phyloP scores from a whole-genome alignment of 1,140 invertebrate genomes.

The Pseudoatta argentina region DNA sequence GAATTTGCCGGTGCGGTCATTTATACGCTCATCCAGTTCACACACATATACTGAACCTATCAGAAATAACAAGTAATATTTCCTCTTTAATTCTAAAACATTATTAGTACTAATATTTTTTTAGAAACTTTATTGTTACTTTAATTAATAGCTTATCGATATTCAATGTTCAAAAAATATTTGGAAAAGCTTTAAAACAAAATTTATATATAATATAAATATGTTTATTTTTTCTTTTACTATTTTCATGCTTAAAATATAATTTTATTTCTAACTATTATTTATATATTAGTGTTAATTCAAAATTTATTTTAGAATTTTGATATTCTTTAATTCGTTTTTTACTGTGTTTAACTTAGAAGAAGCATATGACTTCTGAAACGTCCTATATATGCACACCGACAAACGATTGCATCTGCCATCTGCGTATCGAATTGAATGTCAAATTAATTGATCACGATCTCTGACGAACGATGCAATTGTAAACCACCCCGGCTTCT shows the following conservation, averaged over 20 bases:
- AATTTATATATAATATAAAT: not conserved
- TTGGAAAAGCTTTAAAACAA: not conserved
- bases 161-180: not conserved
- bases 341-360: not conserved
- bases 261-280: not conserved
- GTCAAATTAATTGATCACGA: slow-evolving; percentile 71
- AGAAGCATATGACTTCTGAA: not conserved
- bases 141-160: not conserved
- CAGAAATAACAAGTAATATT: slow-evolving; percentile 16
- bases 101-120: not conserved
- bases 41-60: slow-evolving; percentile 9
- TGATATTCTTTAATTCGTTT: not conserved
- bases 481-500: slow-evolving; percentile 7
- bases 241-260: not conserved
- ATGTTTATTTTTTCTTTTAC: not conserved
- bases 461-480: slow-evolving; percentile 38
- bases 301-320: not conserved
- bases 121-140: not conserved
- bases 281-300: not conserved
- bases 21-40: slow-evolving; percentile 45
- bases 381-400: slow-evolving; percentile 2
- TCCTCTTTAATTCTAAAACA: not conserved
- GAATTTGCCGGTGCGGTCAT: slow-evolving; percentile 21
- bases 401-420: slow-evolving; percentile 65
- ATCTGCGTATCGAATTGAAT: slow-evolving; percentile 60